Base-by-base conservation (phyloP, 37 sponge, comb jelly and placozoan genomes). In the Crambe crambe region DNA sequence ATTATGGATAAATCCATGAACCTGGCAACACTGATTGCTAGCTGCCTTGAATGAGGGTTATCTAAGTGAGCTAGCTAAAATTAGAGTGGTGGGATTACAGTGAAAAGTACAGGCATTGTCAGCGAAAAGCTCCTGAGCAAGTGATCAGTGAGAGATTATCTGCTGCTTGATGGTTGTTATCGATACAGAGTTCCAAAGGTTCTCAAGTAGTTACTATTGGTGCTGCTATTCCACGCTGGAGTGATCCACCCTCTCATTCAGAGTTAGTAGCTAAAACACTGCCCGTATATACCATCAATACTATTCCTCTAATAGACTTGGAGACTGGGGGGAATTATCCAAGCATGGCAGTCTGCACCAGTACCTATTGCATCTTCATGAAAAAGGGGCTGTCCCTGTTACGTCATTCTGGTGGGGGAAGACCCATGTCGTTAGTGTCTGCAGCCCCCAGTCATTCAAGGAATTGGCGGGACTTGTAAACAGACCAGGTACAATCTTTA, bases 341-440 rank as follows among this genome's bases (percentile, higher is more conserved):
- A 35, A 81, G 32, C 75, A 77, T 60, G 97, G 97, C 29, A 93
- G 94, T 76, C 87, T 96, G 1, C 97, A 93, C 63, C 80, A 93
- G 62, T 96, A 90, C 67, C 80, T 96, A 30, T 27, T 80, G 4
- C 78, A 87, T 47, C 85, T 90, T 54, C 97, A 96, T 65, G 73
- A 67, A 31, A 65, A 93, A 35, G 87, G 89, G 35, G 57, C 73
- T 34, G 74, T 83, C n/a, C 77, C 91, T 10, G 75, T 96, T n/a
- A 84, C 94, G 10, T 79, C 87, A 2, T 93, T 90, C 79, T 90
- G 89, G 91, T 80, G 75, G 67, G 84, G 80, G 25, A 78, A 86
- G 56, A 70, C 83, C 37, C 80, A 58, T 25, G 83, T 93, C 3
- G 89, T 96, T 54, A 93, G 91, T 67, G 64, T 96, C 0, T 91